phyloP scores from a whole-genome alignment of 2,797 vertebrate species.

The Rhadinocentrus ornatus region DNA sequence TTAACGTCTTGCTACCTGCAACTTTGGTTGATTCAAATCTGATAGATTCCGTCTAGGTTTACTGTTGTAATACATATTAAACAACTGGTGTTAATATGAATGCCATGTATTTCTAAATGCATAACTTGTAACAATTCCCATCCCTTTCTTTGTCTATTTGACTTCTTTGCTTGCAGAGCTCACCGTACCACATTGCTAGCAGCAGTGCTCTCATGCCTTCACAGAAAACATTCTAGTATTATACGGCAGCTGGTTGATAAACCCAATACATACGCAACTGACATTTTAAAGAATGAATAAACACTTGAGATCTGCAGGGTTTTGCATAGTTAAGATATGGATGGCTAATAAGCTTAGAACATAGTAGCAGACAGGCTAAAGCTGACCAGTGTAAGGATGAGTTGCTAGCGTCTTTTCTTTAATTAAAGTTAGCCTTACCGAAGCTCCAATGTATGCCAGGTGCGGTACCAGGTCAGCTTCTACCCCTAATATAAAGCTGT shows the following conservation, averaged over 20 bases:
- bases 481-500: constrained; percentile 87
- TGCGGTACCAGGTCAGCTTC: constrained; percentile 88
- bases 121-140: not conserved
- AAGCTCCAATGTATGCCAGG: constrained; percentile 91
- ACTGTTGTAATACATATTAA: accelerated
- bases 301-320: not conserved
- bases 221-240: not conserved
- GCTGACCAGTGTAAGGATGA: constrained; percentile 17
- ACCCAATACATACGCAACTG: not conserved
- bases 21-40: not conserved
- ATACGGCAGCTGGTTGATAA: not conserved
- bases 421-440: constrained; percentile 80
- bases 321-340: not conserved
- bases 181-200: constrained; percentile 4
- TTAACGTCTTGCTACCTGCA: constrained; percentile 26
- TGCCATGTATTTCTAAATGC: not conserved
- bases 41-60: not conserved
- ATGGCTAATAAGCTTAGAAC: not conserved
- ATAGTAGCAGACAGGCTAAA: constrained; percentile 58
- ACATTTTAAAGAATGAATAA: not conserved
- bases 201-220: constrained; percentile 3
- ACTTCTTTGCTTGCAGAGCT: constrained; percentile 17
- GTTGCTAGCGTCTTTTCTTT: not conserved
- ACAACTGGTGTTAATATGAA: not conserved
- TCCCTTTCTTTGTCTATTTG: not conserved